Conservation (phyloP, 2,797 vertebrate species). For the Pagetopsis macropterus region DNA sequence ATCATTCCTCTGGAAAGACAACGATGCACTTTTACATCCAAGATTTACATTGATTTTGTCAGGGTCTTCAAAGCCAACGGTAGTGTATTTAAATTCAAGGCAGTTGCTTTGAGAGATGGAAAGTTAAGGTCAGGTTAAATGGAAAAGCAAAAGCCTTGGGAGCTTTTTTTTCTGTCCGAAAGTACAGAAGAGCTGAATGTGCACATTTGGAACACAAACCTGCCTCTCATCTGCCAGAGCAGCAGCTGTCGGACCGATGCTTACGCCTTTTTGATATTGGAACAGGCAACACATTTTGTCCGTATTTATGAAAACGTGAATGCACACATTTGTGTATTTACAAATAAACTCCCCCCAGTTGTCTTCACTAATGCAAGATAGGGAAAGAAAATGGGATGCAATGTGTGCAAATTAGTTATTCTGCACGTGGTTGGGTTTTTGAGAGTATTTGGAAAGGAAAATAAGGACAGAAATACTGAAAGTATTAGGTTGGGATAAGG, state of each 20-base stretch:
- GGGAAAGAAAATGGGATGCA: background rate
- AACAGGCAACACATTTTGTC: constrained; percentile 15
- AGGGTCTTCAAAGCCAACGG: constrained; percentile 48
- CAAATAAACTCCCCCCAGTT: constrained; percentile 1
- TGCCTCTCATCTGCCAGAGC: constrained; percentile 33
- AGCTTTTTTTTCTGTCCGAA: constrained; percentile 38
- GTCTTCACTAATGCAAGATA: constrained; percentile 8
- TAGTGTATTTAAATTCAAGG: constrained; percentile 48
- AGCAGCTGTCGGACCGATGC: constrained; percentile 28
- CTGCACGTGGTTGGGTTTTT: background rate
- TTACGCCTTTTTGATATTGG: constrained; percentile 40
- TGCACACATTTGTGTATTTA: constrained; percentile 1
- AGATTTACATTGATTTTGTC: constrained; percentile 64
- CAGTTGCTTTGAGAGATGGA: constrained; percentile 46
- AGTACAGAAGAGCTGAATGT: constrained; percentile 44
- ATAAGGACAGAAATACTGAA: background rate
- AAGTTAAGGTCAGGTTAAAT: constrained; percentile 53
- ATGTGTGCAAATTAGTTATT: background rate
- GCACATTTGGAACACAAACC: constrained; percentile 37
- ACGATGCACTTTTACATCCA: constrained; percentile 62
- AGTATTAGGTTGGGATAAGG: too few species aligned
- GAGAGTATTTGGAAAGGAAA: too few species aligned
- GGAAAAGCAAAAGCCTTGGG: constrained; percentile 17
- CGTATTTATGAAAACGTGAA: background rate
- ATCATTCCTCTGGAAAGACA: constrained; percentile 52